These are phyloP conservation scores for Channa argus DNA, from an alignment of 2,113 vertebrate genomes.

Conservation along the genomic window DNA sequence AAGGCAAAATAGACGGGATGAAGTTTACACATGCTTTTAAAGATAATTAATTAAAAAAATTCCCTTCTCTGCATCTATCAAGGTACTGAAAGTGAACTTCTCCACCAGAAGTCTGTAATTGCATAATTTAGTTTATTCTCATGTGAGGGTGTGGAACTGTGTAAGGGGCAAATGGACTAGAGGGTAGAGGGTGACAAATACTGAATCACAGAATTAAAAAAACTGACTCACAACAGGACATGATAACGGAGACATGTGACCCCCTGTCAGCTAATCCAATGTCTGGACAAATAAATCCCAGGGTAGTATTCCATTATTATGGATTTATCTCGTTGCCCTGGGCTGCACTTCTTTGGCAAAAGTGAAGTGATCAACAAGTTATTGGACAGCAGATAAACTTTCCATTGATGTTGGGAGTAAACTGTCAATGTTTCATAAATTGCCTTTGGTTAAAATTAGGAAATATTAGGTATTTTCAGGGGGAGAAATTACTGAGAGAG, in stretches of 20 bases:
- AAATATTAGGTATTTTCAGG: neutral
- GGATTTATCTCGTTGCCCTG: slow-evolving; percentile 37
- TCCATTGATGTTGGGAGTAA: neutral
- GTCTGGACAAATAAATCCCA: slow-evolving; percentile 39
- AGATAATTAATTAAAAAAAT: too few relatives aligned
- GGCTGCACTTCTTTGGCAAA: slow-evolving; percentile 23
- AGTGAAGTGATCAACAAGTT: slow-evolving; percentile 8
- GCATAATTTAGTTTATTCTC: neutral
- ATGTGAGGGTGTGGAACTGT: neutral
- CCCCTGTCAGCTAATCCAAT: slow-evolving; percentile 32
- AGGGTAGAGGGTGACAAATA: too few relatives aligned
- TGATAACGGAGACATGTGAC: neutral
- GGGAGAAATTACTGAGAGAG: too few relatives aligned
- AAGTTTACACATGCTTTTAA: too few relatives aligned
- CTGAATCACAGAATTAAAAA: neutral
- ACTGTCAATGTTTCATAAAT: slow-evolving; percentile 3
- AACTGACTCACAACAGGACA: neutral
- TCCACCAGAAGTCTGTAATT: neutral
- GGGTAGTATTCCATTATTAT: slow-evolving; percentile 31
- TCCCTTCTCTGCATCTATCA: neutral
- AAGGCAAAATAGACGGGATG: neutral
- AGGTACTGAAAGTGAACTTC: neutral
- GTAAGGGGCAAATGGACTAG: too few relatives aligned
- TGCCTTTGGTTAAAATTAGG: neutral
- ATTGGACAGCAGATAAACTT: slow-evolving; percentile 7